phyloP scores from a whole-genome alignment of 2,888 invertebrate species.

The Diarsia brunnea region DNA sequence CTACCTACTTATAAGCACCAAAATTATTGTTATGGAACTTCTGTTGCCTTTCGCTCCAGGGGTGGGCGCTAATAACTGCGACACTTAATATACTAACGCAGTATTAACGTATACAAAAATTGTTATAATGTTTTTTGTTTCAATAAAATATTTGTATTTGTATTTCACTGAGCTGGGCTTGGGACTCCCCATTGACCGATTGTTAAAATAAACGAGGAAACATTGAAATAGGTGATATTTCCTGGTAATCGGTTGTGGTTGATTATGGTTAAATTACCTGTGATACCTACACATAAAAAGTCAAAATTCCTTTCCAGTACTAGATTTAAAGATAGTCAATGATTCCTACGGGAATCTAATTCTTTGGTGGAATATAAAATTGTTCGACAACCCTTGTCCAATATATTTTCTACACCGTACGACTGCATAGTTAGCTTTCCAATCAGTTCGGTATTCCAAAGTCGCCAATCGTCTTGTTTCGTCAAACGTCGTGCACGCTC shows the following conservation, averaged over 20 bases:
- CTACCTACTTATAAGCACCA: too few relatives aligned
- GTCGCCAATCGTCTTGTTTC: conserved; percentile 41
- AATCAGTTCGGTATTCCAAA: conserved; percentile 27
- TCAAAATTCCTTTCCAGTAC: neutral
- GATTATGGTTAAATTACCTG: neutral
- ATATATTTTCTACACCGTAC: conserved; percentile 8
- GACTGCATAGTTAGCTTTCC: conserved; percentile 15
- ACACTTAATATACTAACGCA: too few relatives aligned
- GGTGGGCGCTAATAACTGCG: too few relatives aligned
- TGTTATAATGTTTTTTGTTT: too few relatives aligned
- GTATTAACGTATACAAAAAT: too few relatives aligned
- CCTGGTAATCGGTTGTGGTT: neutral
- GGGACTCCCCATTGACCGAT: neutral
- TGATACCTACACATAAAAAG: neutral
- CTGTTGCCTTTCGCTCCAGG: too few relatives aligned
- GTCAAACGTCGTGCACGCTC: conserved; percentile 61
- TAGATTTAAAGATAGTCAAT: neutral
- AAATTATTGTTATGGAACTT: too few relatives aligned
- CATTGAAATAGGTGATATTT: neutral
- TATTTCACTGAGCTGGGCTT: neutral
- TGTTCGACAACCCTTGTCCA: neutral
- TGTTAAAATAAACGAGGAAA: neutral
- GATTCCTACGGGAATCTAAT: neutral
- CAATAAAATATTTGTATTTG: neutral
- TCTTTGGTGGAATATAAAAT: neutral